phyloP scores from a whole-genome alignment of 2,113 vertebrate species.

The Ailurus styani region DNA sequence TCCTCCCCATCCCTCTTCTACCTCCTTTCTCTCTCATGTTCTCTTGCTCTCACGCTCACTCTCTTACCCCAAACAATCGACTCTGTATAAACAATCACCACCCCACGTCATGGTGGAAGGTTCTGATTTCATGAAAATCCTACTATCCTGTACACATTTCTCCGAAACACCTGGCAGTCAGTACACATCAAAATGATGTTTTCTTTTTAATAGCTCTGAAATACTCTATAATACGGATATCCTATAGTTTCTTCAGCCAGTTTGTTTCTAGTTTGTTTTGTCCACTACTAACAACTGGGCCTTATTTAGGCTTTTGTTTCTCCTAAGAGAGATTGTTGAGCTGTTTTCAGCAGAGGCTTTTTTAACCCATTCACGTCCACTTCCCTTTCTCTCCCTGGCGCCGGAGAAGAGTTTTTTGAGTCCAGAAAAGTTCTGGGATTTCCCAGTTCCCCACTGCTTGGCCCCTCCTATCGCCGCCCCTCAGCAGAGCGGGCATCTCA shows the following conservation, averaged over 20 bases:
- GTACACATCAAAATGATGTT: background rate
- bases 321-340: background rate
- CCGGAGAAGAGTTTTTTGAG: background rate
- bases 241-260: background rate
- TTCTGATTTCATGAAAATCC: background rate
- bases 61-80: background rate
- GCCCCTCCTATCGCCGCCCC: background rate
- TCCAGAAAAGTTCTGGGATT: background rate
- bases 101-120: fast-evolving
- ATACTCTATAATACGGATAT: background rate
- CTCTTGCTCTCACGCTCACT: background rate
- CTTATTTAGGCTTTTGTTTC: background rate
- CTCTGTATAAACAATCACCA: background rate
- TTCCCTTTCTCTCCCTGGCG: background rate
- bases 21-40: background rate
- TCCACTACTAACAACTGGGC: background rate
- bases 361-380: background rate
- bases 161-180: background rate
- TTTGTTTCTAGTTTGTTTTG: background rate
- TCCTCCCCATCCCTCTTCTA: too few species aligned
- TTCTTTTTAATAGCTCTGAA: background rate
- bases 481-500: background rate
- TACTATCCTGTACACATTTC: background rate
- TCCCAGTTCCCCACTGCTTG: background rate
- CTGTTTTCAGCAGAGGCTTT: background rate